Evolutionary conservation across 2,888 invertebrate species (phyloP).

Genomic region (Heliconius ethilla): DNA sequence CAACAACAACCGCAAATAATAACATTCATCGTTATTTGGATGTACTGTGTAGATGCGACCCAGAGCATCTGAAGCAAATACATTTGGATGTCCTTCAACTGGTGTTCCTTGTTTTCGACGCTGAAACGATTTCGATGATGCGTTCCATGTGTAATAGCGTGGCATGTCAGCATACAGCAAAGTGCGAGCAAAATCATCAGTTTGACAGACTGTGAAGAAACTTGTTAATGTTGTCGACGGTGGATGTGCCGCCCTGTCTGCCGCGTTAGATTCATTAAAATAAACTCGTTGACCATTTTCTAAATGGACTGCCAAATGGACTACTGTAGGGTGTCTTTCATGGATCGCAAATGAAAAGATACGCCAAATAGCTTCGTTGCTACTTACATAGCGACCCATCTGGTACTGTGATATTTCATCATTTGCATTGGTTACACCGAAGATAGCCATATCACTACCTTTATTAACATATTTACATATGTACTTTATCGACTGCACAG

Average conservation of each 20-base stretch:
- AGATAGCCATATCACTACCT: slow-evolving; percentile 47
- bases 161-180: slow-evolving; percentile 49
- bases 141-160: slow-evolving; percentile 47
- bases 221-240: slow-evolving; percentile 47
- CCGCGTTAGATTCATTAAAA: slow-evolving; percentile 45
- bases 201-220: slow-evolving; percentile 48
- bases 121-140: slow-evolving; percentile 46
- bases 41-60: slow-evolving; percentile 44
- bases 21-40: slow-evolving; percentile 44
- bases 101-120: slow-evolving; percentile 46
- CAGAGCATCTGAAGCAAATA: slow-evolving; percentile 44
- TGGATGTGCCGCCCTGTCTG: slow-evolving; percentile 44
- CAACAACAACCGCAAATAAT: slow-evolving; percentile 42
- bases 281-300: slow-evolving; percentile 40
- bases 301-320: slow-evolving; percentile 24
- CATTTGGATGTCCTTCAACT: slow-evolving; percentile 44
- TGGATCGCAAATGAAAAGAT: slow-evolving; percentile 45
- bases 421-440: slow-evolving; percentile 31
- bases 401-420: slow-evolving; percentile 40
- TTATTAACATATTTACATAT: slow-evolving; percentile 52
- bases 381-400: slow-evolving; percentile 48
- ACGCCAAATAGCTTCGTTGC: slow-evolving; percentile 49
- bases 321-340: slow-evolving; percentile 46
- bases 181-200: slow-evolving; percentile 47
- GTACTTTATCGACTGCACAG: slow-evolving; percentile 43